These are phyloP conservation scores for Drosophila melanogaster DNA, from an alignment of 1,140 invertebrate species.

Conservation along the genomic window DNA sequence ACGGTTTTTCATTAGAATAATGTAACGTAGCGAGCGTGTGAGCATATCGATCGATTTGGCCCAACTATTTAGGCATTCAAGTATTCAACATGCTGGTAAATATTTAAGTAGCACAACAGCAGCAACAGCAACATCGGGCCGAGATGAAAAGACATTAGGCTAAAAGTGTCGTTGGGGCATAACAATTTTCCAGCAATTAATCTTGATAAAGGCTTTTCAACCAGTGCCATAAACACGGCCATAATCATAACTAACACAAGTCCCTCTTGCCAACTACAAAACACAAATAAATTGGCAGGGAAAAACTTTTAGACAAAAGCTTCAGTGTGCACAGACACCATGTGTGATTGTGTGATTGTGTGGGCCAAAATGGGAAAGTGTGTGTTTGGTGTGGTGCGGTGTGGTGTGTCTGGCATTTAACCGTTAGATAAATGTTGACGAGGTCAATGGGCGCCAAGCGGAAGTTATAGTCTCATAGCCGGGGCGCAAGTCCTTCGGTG, in stretches of 20 bases:
- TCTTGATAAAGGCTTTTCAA: conserved; percentile 76
- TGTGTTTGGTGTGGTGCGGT: conserved; percentile 1
- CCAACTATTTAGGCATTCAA: conserved; percentile 43
- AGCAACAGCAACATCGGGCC: conserved; percentile 1
- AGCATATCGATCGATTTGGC: conserved; percentile 47
- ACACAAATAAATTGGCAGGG: conserved; percentile 65
- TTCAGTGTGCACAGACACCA: conserved; percentile 16
- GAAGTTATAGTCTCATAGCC: conserved; percentile 65
- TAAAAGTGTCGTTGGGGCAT: conserved; percentile 57
- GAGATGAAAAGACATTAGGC: conserved; percentile 44
- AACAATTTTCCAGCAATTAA: conserved; percentile 80
- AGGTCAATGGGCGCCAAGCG: conserved; percentile 79
- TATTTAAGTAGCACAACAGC: conserved; percentile 31
- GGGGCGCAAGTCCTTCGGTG: conserved; percentile 51
- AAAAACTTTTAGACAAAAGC: conserved; percentile 65
- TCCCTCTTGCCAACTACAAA: conserved; percentile 47
- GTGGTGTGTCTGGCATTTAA: conserved; percentile 66
- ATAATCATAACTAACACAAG: conserved; percentile 80
- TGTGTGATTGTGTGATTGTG: conserved; percentile 11
- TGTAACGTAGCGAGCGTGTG: conserved; percentile 18
- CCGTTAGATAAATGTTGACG: conserved; percentile 81
- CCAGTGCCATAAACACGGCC: conserved; percentile 76
- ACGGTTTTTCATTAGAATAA: conserved; percentile 57
- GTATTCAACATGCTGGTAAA: conserved; percentile 41
- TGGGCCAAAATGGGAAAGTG: conserved; percentile 7